A percentile compares a stretch with the other conserved stretches of the same genome.
Conservation (phyloP, 2,113 vertebrate genomes). For the Scolopax mira region DNA sequence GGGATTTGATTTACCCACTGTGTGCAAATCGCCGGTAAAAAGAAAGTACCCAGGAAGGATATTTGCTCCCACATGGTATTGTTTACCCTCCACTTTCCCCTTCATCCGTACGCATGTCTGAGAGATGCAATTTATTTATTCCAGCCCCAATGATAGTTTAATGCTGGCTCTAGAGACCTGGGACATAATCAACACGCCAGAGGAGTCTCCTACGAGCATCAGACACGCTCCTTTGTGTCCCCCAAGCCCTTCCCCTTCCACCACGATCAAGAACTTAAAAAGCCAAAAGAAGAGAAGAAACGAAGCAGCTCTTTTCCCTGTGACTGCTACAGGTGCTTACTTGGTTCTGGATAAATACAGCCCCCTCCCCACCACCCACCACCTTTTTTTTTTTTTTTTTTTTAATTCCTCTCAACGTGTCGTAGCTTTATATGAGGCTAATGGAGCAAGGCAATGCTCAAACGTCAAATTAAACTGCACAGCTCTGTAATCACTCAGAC, state of each 20-base stretch:
- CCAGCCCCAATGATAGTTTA: neutral
- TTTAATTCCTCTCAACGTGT: constrained; percentile 67
- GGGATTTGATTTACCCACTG: constrained; percentile 47
- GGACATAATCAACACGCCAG: neutral
- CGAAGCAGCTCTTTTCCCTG: constrained; percentile 3
- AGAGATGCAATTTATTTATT: neutral
- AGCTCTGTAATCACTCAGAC: constrained; percentile 86
- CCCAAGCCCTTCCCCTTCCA: neutral
- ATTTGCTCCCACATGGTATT: neutral
- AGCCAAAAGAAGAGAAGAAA: neutral
- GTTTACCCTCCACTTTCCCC: constrained; percentile 6
- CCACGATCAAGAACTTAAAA: neutral
- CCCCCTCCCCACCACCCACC: neutral
- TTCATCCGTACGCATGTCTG: neutral
- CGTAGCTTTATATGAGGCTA: constrained; percentile 83
- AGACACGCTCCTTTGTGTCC: neutral
- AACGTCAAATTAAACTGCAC: constrained; percentile 86
- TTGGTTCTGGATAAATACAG: constrained; percentile 70
- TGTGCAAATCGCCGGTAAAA: neutral
- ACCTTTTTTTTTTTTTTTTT: constrained; percentile 44
- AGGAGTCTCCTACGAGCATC: neutral
- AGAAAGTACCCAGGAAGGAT: neutral
- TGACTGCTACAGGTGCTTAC: constrained; percentile 74
- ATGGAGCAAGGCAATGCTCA: constrained; percentile 85
- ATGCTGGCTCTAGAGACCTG: neutral